Base-by-base conservation (phyloP, 2,888 invertebrate genomes). In the Drosophila emarginata region DNA sequence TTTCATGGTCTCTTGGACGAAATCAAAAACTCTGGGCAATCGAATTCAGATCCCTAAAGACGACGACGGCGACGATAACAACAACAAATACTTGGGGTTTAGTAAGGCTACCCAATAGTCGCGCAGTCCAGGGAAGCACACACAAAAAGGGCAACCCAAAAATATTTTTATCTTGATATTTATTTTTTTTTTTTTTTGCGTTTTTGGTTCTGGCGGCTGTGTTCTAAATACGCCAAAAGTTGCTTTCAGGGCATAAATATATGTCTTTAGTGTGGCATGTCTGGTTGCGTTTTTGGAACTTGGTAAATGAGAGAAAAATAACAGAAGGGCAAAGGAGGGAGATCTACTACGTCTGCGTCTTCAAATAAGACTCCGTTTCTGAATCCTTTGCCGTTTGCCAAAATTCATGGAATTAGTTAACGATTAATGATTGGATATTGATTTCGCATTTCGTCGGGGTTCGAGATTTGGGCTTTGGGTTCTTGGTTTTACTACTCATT, bases 351-450 rank as follows among this genome's bases (percentile, higher is more conserved):
- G 45, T 37, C 37, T 37, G 12, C 39, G 14, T 39, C 39, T 39
- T 14, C n/a, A 39, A 39, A n/a, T 39, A 39, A 39, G 39, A 14
- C 37, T 37, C n/a, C n/a, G 37, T 37, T n/a, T 37, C 45, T 11
- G 45, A 45, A 45, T 45, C 45, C 45, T 37, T 60, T 65, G 63
- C 65, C 61, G 76, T 75, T 72, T 69, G 75, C 74, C 86, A 76
- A 81, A 84, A 86, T 86, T 86, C 87, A 85, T 72, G 82, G 85
- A 86, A 86, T 86, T 86, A 79, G 87, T 85, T 87, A 87, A 86
- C 87, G 87, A 86, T 85, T 87, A 85, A 85, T 87, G 84, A 86
- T 85, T 87, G 82, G 80, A 87, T 85, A 84, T 85, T 84, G 87
- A 84, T 80, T 85, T 84, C 72, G 79, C 14, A 58, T 64, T 67